phyloP scores from a whole-genome alignment of 2,113 vertebrate species.

The Rhinolophus sinicus region DNA sequence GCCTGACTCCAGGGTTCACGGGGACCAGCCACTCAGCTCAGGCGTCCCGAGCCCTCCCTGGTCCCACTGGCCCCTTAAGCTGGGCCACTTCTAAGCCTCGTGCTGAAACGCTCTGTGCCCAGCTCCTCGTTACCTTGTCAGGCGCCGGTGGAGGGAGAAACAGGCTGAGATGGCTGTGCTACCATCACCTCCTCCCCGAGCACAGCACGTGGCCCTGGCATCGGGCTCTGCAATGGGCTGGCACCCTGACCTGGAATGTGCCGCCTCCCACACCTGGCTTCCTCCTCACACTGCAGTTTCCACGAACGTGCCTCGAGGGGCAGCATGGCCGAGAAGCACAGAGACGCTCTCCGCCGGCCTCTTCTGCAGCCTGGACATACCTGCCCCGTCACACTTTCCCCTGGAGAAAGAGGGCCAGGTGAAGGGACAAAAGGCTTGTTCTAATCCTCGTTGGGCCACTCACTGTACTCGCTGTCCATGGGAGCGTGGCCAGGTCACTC shows the following conservation, averaged over 20 bases:
- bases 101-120: rapidly evolving
- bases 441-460: not conserved
- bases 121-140: not conserved
- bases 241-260: rapidly evolving
- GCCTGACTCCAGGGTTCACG: not conserved
- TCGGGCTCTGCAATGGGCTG: rapidly evolving
- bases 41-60: not conserved
- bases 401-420: not conserved
- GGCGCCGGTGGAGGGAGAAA: not conserved
- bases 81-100: not conserved
- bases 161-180: rapidly evolving
- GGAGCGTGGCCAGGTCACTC: not conserved
- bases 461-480: rapidly evolving
- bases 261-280: rapidly evolving
- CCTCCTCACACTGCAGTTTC: not conserved
- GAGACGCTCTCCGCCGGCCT: not conserved
- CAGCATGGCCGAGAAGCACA: not conserved
- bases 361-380: rapidly evolving
- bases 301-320: rapidly evolving
- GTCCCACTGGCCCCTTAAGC: not conserved
- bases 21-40: not conserved
- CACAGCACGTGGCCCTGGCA: rapidly evolving
- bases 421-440: not conserved
- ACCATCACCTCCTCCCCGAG: rapidly evolving
- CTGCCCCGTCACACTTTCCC: not conserved